Evolutionary conservation across 2,888 invertebrate genomes (phyloP), one percentile per base, ranked within the genome.

Genomic region (Prosopocoilus inquinatus): DNA sequence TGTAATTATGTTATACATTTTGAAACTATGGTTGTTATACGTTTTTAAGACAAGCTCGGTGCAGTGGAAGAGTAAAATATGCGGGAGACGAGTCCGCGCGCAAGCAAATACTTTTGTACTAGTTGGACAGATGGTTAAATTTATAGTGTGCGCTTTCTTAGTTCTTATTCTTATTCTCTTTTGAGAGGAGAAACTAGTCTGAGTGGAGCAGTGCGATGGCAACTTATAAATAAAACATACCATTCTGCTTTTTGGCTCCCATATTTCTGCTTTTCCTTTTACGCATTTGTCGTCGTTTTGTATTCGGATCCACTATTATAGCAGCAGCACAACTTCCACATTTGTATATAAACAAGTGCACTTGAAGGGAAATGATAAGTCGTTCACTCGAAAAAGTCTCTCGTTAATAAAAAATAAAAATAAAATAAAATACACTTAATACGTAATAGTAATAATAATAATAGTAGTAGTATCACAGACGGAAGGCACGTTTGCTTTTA

Each of bases 231-330:
- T 13, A 35, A 54, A 49, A 63, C 70, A 53, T 69, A 73, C 72
- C 72, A 55, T 72, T 71, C 50, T 68, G 68, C 59, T 72, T 71
- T 64, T 69, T 73, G 58, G 69, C 66, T 57, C 70, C 60, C 64
- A 67, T 71, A 57, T 68, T 69, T 46, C 70, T 67, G 53, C 67
- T 68, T 58, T 64, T 70, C 63, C 66, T 67, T 51, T 64, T 67
- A 47, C 70, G 62, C 70, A 69, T 69, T 63, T 63, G 55, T 50
- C 51, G 12, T n/a, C 11, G n/a, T 9, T 4, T 5, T 46, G 13
- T 15, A 50, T 36, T 28, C 15, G 36, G 35, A 41, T 41, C 41
- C 41, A 41, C 16, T 9, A 15, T n/a, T n/a, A n/a, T n/a, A n/a
- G n/a, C n/a, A n/a, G n/a, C 46, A 50, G 9, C 50, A 50, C 35